Evolutionary conservation across 2,888 invertebrate genomes (phyloP), one percentile per base, ranked within the genome.

Genomic region (Endotricha flammealis): DNA sequence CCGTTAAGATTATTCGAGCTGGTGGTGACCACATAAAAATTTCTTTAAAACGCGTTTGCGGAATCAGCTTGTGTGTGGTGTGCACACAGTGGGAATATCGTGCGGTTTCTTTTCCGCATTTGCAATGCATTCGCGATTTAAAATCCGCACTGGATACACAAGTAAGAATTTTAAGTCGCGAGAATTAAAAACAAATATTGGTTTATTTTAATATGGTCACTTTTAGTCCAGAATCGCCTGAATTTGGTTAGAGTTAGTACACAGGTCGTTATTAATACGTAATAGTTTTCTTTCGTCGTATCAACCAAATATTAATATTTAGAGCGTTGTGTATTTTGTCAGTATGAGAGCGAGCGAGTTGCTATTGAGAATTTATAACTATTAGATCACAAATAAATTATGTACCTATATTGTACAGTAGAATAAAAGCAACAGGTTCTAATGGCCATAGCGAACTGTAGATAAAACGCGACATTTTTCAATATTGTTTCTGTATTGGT

Each of bases 361-460:
- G 16, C 11, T 27, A n/a, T 25, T n/a, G 29, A 28, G 30, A 29
- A 38, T 33, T 13, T 33, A 12, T 35, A 35, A 29, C 22, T 28
- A 12, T 16, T 25, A 27, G 11, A 32, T 25, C 25, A 25, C 31
- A 28, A 29, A 34, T 29, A 36, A 38, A 38, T 38, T 28, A 38
- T 38, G 36, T 33, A 33, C 28, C 14, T 12, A 44, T 48, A 44
- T 47, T 53, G 53, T 54, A 62, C 50, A 44, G 44, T 47, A 58
- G 51, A 41, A 50, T 42, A 48, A 44, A 43, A 46, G 23, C 38
- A 45, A 36, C 46, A 29, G 32, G 44, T 42, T 36, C 44, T 41
- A 44, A 42, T 49, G 54, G 53, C 43, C 41, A 42, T 57, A 58
- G 71, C 64, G 65, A 65, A 68, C 68, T 71, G 63, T 79, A 79